Base-by-base conservation (phyloP, 2,888 invertebrate species). In the Nephrotoma guestfalica region DNA sequence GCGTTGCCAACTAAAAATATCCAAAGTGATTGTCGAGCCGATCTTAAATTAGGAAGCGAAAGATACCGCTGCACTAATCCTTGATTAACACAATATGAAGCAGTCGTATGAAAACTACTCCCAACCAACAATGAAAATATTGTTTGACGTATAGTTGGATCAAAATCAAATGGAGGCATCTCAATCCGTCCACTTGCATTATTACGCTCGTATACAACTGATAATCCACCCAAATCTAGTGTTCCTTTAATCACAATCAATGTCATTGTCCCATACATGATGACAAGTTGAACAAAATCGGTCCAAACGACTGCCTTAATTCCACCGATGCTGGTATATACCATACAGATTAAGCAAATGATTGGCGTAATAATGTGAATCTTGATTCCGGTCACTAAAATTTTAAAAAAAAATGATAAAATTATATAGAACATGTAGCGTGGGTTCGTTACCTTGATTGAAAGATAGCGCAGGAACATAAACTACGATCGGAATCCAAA, bases 261-360 rank as follows among this genome's bases (percentile, higher is more conserved):
- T 30, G 95, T 90, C 93, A 96, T 94, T 0, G 96, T 94, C 1
- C 94, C 94, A 87, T 95, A 93, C 96, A 96, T 96, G 5, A 95
- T 93, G 18, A 95, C 93, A 87, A 95, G 95, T 91, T 96, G 96
- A 87, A 96, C 94, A 40, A 96, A 96, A 89, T 96, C 96, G 0
- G 96, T 96, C 96, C 96, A 96, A 85, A 96, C 95, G 0, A 96
- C 96, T 30, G 96, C 96, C 91, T 95, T 95, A 71, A 96, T 91
- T 86, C 96, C 96, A 89, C 96, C 96, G 96, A 88, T 97, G 87
- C 97, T 96, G 0, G 98, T 98, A 91, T 98, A 98, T 92, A 98
- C 97, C 88, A 97, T 98, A 92, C 96, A 88, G 94, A 91, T 90
- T 57, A 95, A 91, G 90, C 97, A 97, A 2, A 97, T 96, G 51